Percentiles rank a stretch among this genome's conserved stretches.
Conservation (phyloP, 2,113 vertebrate species). For the Chamaetylas fuelleborni region DNA sequence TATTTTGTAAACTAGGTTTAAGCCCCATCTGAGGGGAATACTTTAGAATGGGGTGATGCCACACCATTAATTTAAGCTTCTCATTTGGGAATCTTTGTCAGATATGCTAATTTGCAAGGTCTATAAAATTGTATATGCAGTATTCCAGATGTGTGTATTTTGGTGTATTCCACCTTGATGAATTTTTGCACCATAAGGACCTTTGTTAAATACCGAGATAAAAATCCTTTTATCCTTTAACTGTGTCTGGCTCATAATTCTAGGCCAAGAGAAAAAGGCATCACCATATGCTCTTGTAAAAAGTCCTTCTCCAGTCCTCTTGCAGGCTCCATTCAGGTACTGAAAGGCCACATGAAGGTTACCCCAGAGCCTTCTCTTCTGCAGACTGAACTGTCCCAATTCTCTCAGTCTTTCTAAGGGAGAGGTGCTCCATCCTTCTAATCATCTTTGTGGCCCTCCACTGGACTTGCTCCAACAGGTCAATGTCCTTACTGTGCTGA, state of each 20-base stretch:
- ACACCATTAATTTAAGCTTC: not conserved
- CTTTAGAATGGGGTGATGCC: not conserved
- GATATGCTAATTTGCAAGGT: not conserved
- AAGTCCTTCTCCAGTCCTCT: not conserved
- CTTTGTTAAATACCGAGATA: not conserved
- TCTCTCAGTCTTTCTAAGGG: not conserved
- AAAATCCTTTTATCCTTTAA: not conserved
- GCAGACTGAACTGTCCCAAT: not conserved
- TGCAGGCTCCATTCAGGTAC: not conserved
- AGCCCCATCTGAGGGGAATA: not conserved
- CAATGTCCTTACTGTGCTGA: not conserved
- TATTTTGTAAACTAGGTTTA: not conserved
- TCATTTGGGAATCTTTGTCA: not conserved
- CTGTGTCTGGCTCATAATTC: not conserved
- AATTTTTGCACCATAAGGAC: not conserved
- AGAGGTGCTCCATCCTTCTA: not conserved
- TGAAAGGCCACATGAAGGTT: not conserved
- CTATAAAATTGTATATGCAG: not conserved
- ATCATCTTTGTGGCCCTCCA: not conserved
- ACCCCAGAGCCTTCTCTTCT: not conserved
- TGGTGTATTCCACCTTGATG: not conserved
- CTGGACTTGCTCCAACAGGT: not conserved
- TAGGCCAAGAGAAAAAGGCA: not conserved
- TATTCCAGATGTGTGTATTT: not conserved
- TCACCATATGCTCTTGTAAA: not conserved